Conservation (phyloP, 2,888 invertebrate species). For the Hirtodrosophila confusa region DNA sequence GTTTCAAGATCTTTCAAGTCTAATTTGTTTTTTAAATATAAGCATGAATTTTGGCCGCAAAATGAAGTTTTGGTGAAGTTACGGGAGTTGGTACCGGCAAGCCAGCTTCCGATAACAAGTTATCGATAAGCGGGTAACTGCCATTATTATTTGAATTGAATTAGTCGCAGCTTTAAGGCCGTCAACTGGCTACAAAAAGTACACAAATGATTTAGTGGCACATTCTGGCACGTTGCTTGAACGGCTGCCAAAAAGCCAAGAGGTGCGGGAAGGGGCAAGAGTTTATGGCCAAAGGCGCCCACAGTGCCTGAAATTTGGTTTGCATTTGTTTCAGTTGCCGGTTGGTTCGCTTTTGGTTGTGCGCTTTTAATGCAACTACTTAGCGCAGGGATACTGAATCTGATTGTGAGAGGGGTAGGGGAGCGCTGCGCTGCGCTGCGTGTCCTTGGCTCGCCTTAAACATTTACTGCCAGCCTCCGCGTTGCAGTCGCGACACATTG, state of each 20-base stretch:
- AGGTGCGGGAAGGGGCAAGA: not conserved
- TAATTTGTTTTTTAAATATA: too few species aligned
- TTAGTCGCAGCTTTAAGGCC: constrained; percentile 33
- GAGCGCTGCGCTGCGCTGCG: constrained; percentile 12
- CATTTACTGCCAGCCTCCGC: constrained; percentile 47
- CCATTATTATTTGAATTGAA: constrained; percentile 3
- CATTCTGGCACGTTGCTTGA: constrained; percentile 59
- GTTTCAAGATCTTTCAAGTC: too few species aligned
- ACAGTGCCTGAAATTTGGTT: constrained; percentile 38
- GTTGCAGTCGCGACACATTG: constrained; percentile 65
- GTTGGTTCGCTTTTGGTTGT: constrained; percentile 47
- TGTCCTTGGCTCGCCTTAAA: constrained; percentile 71
- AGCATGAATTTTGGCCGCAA: too few species aligned
- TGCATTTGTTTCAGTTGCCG: constrained; percentile 54
- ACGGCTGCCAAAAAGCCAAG: constrained; percentile 50
- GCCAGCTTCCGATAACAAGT: not conserved
- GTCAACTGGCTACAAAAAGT: constrained; percentile 18
- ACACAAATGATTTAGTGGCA: constrained; percentile 53
- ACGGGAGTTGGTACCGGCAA: not conserved
- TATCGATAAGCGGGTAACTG: not conserved
- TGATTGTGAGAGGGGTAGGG: not conserved
- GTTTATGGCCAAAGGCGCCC: constrained; percentile 35
- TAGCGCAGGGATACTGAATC: constrained; percentile 44
- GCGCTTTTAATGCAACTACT: constrained; percentile 77
- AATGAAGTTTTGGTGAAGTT: too few species aligned